Base-by-base conservation (phyloP, 2,888 invertebrate genomes). In the Eupeodes luniger region DNA sequence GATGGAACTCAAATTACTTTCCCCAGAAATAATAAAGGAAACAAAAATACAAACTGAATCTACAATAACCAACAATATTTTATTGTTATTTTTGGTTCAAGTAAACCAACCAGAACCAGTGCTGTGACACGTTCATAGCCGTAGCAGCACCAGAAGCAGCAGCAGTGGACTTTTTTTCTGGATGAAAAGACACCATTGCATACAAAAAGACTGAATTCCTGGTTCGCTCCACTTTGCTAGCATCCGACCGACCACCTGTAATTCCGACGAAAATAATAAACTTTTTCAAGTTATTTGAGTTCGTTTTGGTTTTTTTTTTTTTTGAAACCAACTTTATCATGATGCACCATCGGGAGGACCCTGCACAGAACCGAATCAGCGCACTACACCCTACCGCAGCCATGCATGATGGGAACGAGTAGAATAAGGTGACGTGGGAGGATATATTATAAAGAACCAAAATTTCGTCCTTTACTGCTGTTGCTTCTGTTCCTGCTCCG, bases 241-340 rank as follows among this genome's bases (percentile, higher is more conserved):
- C 40, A 9, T 16, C 12, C 70, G 47, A 40, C 47, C 81, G 69
- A 82, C 82, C 82, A 82, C 82, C 82, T 82, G 82, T 82, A 64
- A n/a, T 47, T 64, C 47, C 69, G 27, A 64, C 36, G 27, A 69
- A 79, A 84, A 84, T 74, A 74, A 67, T 74, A 84, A 84, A 75
- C 53, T 69, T 67, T 16, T 69, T 55, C 74, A 34, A 67, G 83
- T 67, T 79, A 69, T 79, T 74, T 79, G 12, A 44, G 36, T 36
- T 67, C n/a, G 6, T 51, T 14, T 47, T 49, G 14, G 27, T 57
- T 72, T n/a, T 70, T 69, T 70, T 69, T 64, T 44, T 59, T 66
- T 14, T 57, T 10, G 14, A 11, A 47, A 14, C 27, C 36, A 47
- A 51, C 53, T 36, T 11, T 55, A 55, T 34, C 53, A 19, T 70